These are phyloP conservation scores for Ahaetulla prasina DNA, from an alignment of 2,113 vertebrate genomes.

Conservation along the genomic window DNA sequence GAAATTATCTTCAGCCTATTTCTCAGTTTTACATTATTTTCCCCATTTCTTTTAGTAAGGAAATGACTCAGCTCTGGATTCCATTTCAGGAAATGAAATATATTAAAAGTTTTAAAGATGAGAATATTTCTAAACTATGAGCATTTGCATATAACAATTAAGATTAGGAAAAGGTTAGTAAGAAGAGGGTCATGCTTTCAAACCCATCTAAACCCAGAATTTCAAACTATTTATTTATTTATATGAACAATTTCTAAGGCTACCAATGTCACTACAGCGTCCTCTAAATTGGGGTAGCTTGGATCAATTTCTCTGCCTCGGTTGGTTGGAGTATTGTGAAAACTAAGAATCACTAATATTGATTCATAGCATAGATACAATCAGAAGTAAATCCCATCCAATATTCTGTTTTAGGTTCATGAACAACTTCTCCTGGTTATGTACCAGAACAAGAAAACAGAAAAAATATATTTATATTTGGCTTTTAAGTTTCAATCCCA, in stretches of 20 bases:
- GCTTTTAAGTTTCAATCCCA: background rate
- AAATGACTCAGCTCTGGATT: background rate
- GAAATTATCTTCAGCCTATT: background rate
- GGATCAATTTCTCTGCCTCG: background rate
- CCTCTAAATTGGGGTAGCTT: background rate
- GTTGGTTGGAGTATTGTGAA: background rate
- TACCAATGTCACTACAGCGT: background rate
- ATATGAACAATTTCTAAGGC: background rate
- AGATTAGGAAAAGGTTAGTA: background rate
- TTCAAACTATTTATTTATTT: background rate
- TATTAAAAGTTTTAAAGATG: background rate
- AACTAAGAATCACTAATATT: background rate
- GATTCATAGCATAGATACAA: background rate
- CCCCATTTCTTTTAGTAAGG: background rate
- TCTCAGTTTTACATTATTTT: background rate
- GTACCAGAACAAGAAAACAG: background rate
- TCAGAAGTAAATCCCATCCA: background rate
- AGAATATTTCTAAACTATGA: background rate
- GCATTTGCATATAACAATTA: background rate
- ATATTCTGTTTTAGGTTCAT: background rate
- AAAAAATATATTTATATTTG: background rate
- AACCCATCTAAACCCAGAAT: background rate
- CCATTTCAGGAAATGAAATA: background rate
- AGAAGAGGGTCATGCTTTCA: background rate
- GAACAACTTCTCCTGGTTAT: background rate